Base-by-base conservation (phyloP, 1,140 invertebrate species). In the Caenorhabditis latens region DNA sequence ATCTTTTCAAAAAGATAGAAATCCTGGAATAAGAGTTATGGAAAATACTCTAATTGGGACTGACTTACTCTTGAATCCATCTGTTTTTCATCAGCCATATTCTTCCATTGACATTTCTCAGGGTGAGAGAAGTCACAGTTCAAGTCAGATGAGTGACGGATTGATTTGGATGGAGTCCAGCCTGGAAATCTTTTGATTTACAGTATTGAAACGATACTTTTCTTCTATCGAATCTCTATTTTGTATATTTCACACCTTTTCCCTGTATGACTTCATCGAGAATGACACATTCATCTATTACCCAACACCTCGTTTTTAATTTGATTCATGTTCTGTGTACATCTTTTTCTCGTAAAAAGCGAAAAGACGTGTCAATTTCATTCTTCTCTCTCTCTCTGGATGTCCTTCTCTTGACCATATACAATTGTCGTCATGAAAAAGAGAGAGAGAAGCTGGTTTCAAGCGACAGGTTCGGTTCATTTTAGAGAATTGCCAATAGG, bases 1-100 rank as follows among this genome's bases (percentile, higher is more conserved):
- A 88, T 89, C 75, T 92, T 92, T 40, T 89, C 85, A 57, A 92
- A 92, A 40, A 92, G 88, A 88, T 91, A 86, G 84, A 92, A 92
- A 63, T 92, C 89, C 61, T 63, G 24, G 32, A 63, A 40, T 13
- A 11, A 40, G n/a, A 11, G 24, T 63, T 4, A 32, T 2, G 19
- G 19, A 13, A 11, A 11, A 32, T 40, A 9, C 5, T 2, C 2
- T 9, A 19, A 32, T 21, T 63, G 5, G 5, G 9, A 63, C 1
- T 13, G 5, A 32, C 8, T 63, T 7, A 63, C 61, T 14, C 89
- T 55, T 2, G 91, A 88, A 65, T 92, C 91, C 21, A 91, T 50
- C 40, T 86, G 86, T 11, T 85, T 21, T 16, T 82, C 67, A 48
- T 83, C 75, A n/a, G 71, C 71, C 83, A 88, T 88, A 87, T 92